Evolutionary conservation across 2,888 invertebrate species (phyloP), one percentile per base, ranked within the genome.

Genomic region (Rhopalosiphum nymphaeae): DNA sequence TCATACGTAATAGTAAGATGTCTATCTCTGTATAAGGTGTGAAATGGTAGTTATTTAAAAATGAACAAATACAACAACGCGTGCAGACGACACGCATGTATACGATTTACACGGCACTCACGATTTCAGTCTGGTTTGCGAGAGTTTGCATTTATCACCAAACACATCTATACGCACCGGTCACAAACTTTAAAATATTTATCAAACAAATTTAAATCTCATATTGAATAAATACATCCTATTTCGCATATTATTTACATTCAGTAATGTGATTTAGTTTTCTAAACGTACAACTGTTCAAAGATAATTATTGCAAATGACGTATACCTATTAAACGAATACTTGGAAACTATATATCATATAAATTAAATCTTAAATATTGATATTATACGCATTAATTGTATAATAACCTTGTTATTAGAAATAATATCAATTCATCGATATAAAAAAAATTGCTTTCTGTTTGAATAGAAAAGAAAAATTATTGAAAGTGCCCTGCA

Each of bases 91-190:
- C 93, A 61, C 61, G 84, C 88, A 53, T 85, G 53, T 91, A 90
- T 93, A 89, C 88, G 56, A 86, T 90, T 90, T 94, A 94, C 93
- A 89, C 85, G 61, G 61, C 86, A 42, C 89, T 94, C 93, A 90
- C 90, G 93, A 91, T 86, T 61, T 67, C 89, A 46, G 84, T 89
- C 89, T 84, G 89, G 61, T 85, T 57, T 42, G 85, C 57, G 7
- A 42, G 56, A 36, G 16, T 78, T 78, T 21, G 26, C 67, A 4
- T 25, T 36, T 93, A 89, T 93, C 89, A 21, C 36, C 36, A 29
- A 93, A 93, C 84, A 93, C 93, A 26, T 89, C 67, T 53, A 92
- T 67, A 67, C 21, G 67, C 67, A 36, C 36, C 26, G 49, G 46
- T 11, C 2, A 21, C 42, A 78, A 85, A 44, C 29, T 56, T 84